Percentiles rank a stretch among this genome's conserved stretches.
Evolutionary conservation across 2,888 invertebrate species (phyloP).

Genomic region (Antitype chi): DNA sequence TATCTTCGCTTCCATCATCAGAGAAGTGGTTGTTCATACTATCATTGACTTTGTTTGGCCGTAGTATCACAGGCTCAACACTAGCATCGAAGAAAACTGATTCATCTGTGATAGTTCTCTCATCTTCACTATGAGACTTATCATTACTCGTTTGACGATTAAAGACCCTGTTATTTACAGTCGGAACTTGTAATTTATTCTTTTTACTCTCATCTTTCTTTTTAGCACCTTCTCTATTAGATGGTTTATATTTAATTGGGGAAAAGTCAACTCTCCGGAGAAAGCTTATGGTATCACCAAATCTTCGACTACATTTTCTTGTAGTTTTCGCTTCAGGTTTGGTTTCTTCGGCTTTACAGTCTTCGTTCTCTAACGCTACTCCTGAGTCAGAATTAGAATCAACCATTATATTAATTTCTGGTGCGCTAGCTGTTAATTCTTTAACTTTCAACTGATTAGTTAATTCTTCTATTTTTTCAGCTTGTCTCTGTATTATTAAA

Average conservation of each 20-base stretch:
- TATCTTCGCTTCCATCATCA: conserved; percentile 88
- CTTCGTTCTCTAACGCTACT: conserved; percentile 85
- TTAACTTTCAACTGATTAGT: conserved; percentile 78
- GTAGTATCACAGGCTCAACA: conserved; percentile 79
- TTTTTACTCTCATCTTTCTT: conserved; percentile 86
- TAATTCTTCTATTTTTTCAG: conserved; percentile 82
- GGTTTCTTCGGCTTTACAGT: conserved; percentile 77
- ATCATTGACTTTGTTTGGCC: conserved; percentile 84
- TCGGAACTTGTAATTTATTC: conserved; percentile 80
- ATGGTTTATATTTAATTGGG: conserved; percentile 87
- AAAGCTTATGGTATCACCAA: conserved; percentile 88
- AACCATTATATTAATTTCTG: conserved; percentile 81
- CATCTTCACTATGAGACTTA: conserved; percentile 84
- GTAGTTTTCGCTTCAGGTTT: conserved; percentile 81
- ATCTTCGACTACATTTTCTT: conserved; percentile 85
- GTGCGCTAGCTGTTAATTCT: conserved; percentile 72
- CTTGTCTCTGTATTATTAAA: conserved; percentile 83
- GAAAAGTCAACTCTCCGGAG: conserved; percentile 87
- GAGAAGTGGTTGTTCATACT: conserved; percentile 89
- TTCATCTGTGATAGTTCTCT: conserved; percentile 76
- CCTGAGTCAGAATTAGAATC: conserved; percentile 89
- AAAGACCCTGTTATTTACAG: conserved; percentile 73
- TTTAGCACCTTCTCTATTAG: conserved; percentile 78
- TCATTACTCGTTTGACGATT: conserved; percentile 80
- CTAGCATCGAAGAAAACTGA: conserved; percentile 79